Evolutionary conservation across 2,888 invertebrate species (phyloP), one percentile per base, ranked within the genome.

Genomic region (Parnassius mnemosyne): DNA sequence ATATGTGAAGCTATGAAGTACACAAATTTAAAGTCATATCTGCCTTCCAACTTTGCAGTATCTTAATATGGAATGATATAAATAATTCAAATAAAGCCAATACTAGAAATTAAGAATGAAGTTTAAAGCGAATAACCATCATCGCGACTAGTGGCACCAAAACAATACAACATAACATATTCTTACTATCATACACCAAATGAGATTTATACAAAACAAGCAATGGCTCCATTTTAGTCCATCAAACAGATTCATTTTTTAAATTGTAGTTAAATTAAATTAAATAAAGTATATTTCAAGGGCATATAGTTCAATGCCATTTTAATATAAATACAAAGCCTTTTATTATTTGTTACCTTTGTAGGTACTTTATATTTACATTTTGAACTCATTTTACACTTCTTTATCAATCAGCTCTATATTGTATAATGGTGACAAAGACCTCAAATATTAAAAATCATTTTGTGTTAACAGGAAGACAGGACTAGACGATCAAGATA

Each of bases 401-500:
- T 53, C 57, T 34, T 25, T 44, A 41, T 47, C n/a, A 44, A 52
- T 52, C 42, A 43, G 53, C 56, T n/a, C 56, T 34, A 63, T 49
- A 51, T 10, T 44, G 47, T 60, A 53, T 50, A 53, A 50, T 53
- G 49, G 52, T 53, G 42, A 43, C 53, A 60, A 54, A 56, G 60
- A 60, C 55, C 57, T 61, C 52, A 55, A 47, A 50, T 57, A 59
- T 52, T 61, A 65, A 66, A 66, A 66, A 60, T 65, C 41, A 63
- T 53, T 49, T 65, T 67, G 60, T 65, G 69, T 76, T 68, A 76
- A 74, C 76, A 80, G 84, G 85, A 85, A 86, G 85, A 85, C 84
- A 75, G 78, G 85, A 86, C 86, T 86, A 85, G 85, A 84, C 78
- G 78, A 78, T 72, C 78, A 34, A 34, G 34, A 34, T 34, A 34